Evolutionary conservation across 2,113 vertebrate species (phyloP).

Genomic region (Hippocampus barbouri): DNA sequence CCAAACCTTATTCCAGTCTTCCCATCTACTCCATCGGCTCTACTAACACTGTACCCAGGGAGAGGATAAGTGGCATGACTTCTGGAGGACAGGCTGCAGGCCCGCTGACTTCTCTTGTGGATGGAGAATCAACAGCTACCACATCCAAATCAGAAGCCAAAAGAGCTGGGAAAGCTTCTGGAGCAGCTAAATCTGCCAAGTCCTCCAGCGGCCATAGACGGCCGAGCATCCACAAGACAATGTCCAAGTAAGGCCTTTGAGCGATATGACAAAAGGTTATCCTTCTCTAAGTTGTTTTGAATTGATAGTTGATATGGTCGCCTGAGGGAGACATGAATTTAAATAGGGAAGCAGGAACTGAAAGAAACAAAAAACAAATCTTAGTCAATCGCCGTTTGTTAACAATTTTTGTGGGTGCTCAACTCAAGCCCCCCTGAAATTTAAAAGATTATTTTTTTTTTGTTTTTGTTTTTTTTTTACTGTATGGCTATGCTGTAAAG

Average conservation of each 20-base stretch:
- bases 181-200: slow-evolving; percentile 74
- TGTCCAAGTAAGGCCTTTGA: slow-evolving; percentile 69
- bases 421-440: too few species aligned
- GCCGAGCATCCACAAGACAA: slow-evolving; percentile 70
- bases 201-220: slow-evolving; percentile 77
- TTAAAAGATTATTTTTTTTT: too few species aligned
- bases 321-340: background rate
- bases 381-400: too few species aligned
- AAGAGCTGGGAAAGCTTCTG: slow-evolving; percentile 36
- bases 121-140: background rate
- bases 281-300: background rate
- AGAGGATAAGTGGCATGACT: slow-evolving; percentile 65
- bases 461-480: too few species aligned
- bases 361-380: too few species aligned
- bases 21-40: slow-evolving; percentile 96
- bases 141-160: slow-evolving; percentile 20
- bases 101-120: slow-evolving; percentile 23
- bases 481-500: too few species aligned
- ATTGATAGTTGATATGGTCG: background rate
- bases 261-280: background rate
- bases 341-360: too few species aligned
- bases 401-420: too few species aligned
- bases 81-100: slow-evolving; percentile 46
- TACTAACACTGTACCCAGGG: slow-evolving; percentile 81
- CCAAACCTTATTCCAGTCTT: slow-evolving; percentile 91